Base-by-base conservation (phyloP, 2,113 vertebrate genomes). In the Pleuronectes platessa region DNA sequence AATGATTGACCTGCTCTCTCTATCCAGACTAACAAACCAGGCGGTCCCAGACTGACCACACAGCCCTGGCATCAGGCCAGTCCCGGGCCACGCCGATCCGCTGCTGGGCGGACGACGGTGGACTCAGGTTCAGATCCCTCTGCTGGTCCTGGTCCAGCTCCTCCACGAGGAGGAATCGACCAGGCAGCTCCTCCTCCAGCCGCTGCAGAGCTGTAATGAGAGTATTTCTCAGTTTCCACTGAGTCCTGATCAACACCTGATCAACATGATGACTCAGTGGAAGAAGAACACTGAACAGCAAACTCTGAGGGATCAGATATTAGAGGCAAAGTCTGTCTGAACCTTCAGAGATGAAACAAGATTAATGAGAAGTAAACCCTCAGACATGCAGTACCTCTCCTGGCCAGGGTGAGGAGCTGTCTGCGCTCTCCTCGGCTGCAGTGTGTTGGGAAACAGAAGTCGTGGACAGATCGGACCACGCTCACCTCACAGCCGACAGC, bases 391-490 rank as follows among this genome's bases (percentile, higher is more conserved):
- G 72, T 86, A 95, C 94, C 93, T 88, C 59, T 87, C 20, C 59
- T 78, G 61, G 93, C 90, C 81, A 94, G 78, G 1, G 69, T 65
- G 75, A 90, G 85, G 73, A 94, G 91, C 37, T 72, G 76, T 79
- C 93, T 78, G 42, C 94, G 90, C 72, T 95, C 94, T 42, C 92
- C 94, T 68, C 94, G 73, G 71, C 93, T 93, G 89, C 93, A 94
- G 85, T 94, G 93, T 26, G 87, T 88, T 3, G 93, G 93, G 61
- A 95, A 94, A 72, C 82, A 71, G 86, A 87, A 95, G 70, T 90
- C 93, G 0, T 94, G 93, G 2, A 94, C 70, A 1, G 71, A 79
- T 18, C 94, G 91, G 11, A 87, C 68, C 1, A 68, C 76, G 3
- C 84, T 88, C 45, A 94, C 79, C 53, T 92, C 89, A 67, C 93